Base-by-base conservation (phyloP, 2,113 vertebrate genomes). In the Dolichotis patagonum region DNA sequence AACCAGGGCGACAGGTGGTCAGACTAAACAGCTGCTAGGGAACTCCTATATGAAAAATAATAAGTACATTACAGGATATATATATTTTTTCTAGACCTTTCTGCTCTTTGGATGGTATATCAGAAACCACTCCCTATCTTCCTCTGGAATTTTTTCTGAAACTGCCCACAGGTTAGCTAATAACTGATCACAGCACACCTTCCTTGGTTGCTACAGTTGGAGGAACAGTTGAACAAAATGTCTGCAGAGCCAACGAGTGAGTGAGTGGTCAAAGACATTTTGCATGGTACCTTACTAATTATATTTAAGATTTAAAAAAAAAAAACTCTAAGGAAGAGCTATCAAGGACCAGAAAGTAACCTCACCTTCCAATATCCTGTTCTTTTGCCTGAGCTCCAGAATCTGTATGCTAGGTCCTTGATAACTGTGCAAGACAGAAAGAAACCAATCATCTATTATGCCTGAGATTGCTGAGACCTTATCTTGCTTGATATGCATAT, bases 131-230 rank as follows among this genome's bases (percentile, higher is more conserved):
- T 94, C 26, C 67, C 73, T 89, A 54, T 56, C 22, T 71, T 89
- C 46, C 78, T 90, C 54, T 52, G 41, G 38, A 87, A 96, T 91
- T 56, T 93, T 67, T 60, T 73, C 56, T 65, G 67, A 93, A 89
- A n/a, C 1, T 71, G 24, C 28, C 87, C 56, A 80, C 30, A 41
- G 19, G n/a, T 86, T 90, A 86, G n/a, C 56, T 65, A 71, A 19
- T 17, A 81, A 49, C 16, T 43, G 24, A 17, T 52, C 71, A 75
- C 3, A 69, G n/a, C 9, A 71, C 11, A 56, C 69, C 81, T 75
- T 91, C 20, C 32, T 81, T 12, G 26, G 20, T 73, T 81, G 54
- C 58, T 85, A 28, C 38, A 63, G 94, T 5, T 65, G 65, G 7
- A 92, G 28, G 35, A 69, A 11, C 7, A 38, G 10, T 88, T 86